These are phyloP conservation scores for Macrocentrus cingulum DNA, from an alignment of 1,140 invertebrate species.

Conservation along the genomic window DNA sequence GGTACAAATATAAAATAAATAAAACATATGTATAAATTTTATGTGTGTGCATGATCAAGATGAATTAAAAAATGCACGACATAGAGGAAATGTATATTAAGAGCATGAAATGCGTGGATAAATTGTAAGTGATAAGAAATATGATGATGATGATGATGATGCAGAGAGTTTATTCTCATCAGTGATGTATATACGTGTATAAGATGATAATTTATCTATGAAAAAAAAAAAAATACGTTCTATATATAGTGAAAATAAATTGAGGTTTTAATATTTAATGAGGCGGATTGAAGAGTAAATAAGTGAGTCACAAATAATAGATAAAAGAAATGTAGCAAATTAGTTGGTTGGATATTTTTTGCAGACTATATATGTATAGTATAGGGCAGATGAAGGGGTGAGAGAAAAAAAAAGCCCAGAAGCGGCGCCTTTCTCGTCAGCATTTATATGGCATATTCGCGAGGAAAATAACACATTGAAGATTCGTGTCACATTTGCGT, in stretches of 20 bases:
- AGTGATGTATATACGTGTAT: slow-evolving; percentile 56
- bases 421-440: neutral
- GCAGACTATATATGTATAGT: slow-evolving; percentile 1
- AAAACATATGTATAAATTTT: too few species aligned
- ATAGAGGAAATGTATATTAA: too few species aligned
- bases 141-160: slow-evolving; percentile 1
- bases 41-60: too few species aligned
- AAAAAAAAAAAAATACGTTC: slow-evolving; percentile 44
- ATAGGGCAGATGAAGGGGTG: neutral
- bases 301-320: neutral
- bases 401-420: neutral
- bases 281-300: neutral
- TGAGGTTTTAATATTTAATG: slow-evolving; percentile 56
- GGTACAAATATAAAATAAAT: too few species aligned
- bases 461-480: slow-evolving; percentile 4
- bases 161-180: slow-evolving; percentile 4
- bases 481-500: slow-evolving; percentile 17
- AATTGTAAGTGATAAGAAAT: too few species aligned
- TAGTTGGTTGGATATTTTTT: too few species aligned
- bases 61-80: too few species aligned
- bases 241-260: slow-evolving; percentile 58
- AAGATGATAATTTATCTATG: slow-evolving; percentile 58
- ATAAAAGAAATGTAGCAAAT: slow-evolving; percentile 5
- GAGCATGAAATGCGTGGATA: too few species aligned
- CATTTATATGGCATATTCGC: neutral